Conservation (phyloP, 2,888 invertebrate species). For the Amphipyra berbera region DNA sequence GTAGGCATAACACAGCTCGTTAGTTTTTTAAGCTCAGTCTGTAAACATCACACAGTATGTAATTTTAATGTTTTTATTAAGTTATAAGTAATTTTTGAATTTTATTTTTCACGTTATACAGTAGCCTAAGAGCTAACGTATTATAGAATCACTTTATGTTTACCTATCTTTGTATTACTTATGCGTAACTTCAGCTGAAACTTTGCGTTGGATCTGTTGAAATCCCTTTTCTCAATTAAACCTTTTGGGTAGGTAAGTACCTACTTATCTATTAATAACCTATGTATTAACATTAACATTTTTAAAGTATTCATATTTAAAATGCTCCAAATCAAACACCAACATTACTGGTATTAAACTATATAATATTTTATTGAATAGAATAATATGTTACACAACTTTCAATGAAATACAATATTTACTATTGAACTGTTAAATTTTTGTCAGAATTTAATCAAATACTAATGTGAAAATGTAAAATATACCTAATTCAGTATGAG, state of each 20-base stretch:
- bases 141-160: conserved; percentile 53
- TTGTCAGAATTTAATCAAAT: conserved; percentile 52
- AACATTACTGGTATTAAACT: conserved; percentile 35
- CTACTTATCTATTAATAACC: no score
- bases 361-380: conserved; percentile 48
- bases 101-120: conserved; percentile 54
- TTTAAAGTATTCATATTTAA: conserved; percentile 28
- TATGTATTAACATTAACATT: conserved; percentile 6
- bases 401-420: conserved; percentile 51
- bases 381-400: conserved; percentile 46
- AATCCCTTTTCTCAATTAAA: conserved; percentile 39
- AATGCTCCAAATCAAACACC: conserved; percentile 35
- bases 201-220: conserved; percentile 40
- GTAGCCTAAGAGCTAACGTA: conserved; percentile 55
- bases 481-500: conserved; percentile 46
- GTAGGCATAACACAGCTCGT: conserved; percentile 39
- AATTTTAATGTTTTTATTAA: conserved; percentile 52
- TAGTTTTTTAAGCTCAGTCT: conserved; percentile 40
- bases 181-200: conserved; percentile 40
- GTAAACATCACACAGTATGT: conserved; percentile 49
- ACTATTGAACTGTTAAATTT: conserved; percentile 49
- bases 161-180: conserved; percentile 29
- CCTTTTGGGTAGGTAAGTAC: conserved; percentile 24
- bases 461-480: conserved; percentile 40
- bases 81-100: conserved; percentile 48